phyloP scores from a whole-genome alignment of 1,140 invertebrate species.

The Cardiocondyla obscurior region DNA sequence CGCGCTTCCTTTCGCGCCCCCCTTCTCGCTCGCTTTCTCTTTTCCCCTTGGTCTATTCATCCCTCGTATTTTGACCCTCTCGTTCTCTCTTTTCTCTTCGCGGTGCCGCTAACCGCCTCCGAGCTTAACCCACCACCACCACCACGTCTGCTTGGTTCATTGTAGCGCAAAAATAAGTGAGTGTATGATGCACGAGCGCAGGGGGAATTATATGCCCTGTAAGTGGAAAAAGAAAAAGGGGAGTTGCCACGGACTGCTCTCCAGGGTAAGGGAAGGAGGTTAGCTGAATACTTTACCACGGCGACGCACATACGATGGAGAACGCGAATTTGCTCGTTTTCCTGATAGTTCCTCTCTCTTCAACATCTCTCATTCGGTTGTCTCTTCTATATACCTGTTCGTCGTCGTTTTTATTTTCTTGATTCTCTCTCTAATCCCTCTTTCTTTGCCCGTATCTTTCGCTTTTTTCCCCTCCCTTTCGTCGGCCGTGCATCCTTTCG shows the following conservation, averaged over 20 bases:
- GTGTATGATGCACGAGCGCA: constrained; percentile 78
- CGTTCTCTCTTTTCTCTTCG: background rate
- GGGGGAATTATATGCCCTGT: constrained; percentile 77
- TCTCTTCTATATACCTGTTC: background rate
- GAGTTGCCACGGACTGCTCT: constrained; percentile 69
- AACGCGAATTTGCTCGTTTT: constrained; percentile 55
- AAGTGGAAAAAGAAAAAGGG: constrained; percentile 72
- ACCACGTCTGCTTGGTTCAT: constrained; percentile 71
- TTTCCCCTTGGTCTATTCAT: constrained; percentile 13
- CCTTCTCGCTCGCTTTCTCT: background rate
- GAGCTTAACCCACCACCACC: constrained; percentile 66
- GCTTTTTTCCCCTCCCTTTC: background rate
- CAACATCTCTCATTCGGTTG: background rate
- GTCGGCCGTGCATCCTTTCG: background rate
- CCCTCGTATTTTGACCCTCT: background rate
- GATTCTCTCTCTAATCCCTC: background rate
- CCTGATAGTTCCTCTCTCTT: constrained; percentile 23
- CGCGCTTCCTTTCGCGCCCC: constrained; percentile 26
- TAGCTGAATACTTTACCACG: constrained; percentile 62
- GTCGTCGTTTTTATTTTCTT: background rate
- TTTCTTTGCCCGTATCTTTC: background rate
- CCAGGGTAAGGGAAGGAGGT: constrained; percentile 27
- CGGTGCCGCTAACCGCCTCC: constrained; percentile 60
- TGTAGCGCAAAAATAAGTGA: constrained; percentile 81
- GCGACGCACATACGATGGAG: constrained; percentile 48